These are phyloP conservation scores for Ispidina lecontei DNA, from an alignment of 2,797 vertebrate genomes.

Conservation along the genomic window DNA sequence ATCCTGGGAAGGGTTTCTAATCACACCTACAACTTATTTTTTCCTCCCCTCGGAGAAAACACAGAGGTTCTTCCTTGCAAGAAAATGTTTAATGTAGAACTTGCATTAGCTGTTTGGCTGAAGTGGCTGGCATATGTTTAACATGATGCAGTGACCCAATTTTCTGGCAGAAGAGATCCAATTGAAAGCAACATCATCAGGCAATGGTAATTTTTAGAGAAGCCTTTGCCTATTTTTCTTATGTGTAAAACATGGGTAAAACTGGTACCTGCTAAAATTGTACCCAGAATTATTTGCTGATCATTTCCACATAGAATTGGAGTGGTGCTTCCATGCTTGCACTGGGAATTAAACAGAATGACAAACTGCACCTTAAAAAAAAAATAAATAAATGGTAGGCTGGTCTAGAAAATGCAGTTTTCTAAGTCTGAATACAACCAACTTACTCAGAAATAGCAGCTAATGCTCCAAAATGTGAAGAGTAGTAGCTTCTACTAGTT, in stretches of 20 bases:
- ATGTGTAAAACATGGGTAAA: neutral
- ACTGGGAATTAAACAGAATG: neutral
- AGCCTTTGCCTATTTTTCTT: neutral
- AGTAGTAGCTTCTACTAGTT: neutral
- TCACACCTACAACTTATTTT: neutral
- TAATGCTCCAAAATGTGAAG: neutral
- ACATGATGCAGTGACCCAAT: neutral
- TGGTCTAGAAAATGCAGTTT: neutral
- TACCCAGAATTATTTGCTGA: neutral
- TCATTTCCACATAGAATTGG: neutral
- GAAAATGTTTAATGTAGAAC: neutral
- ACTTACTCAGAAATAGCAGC: neutral
- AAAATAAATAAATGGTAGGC: neutral
- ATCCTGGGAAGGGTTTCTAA: neutral
- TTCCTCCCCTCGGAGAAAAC: neutral
- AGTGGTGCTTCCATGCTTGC: neutral
- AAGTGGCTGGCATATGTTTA: neutral
- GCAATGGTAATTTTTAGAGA: neutral
- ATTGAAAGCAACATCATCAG: neutral
- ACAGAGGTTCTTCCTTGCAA: neutral
- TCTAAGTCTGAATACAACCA: neutral
- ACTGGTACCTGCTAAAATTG: neutral
- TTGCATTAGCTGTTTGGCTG: conserved; percentile 10
- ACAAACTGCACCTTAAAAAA: neutral
- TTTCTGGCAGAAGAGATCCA: neutral